phyloP scores from a whole-genome alignment of 2,888 invertebrate genomes.

The Thera britannica region DNA sequence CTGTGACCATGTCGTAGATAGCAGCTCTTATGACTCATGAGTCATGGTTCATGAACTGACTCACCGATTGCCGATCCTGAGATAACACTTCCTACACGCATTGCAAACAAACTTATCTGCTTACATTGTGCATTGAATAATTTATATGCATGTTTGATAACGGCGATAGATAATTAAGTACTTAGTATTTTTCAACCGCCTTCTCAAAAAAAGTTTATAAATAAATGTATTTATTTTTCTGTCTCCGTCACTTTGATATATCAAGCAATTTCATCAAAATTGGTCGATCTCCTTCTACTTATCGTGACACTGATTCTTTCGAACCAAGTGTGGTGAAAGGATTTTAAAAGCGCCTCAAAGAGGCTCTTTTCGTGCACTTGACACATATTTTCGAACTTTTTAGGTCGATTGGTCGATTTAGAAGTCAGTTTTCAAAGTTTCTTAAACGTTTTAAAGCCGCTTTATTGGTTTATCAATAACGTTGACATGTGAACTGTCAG shows the following conservation, averaged over 20 bases:
- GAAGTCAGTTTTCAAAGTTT: too few relatives aligned
- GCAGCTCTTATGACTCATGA: conserved; percentile 24
- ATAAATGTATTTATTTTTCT: neutral
- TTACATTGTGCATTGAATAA: conserved; percentile 36
- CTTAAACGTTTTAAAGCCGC: too few relatives aligned
- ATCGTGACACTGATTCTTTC: too few relatives aligned
- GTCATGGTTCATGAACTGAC: conserved; percentile 21
- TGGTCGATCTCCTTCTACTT: too few relatives aligned
- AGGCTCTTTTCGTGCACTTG: too few relatives aligned
- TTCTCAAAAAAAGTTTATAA: neutral
- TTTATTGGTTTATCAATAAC: neutral
- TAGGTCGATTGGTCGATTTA: too few relatives aligned
- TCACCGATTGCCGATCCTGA: conserved; percentile 27
- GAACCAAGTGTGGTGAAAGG: too few relatives aligned
- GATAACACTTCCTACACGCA: conserved; percentile 34
- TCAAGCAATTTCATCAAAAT: too few relatives aligned
- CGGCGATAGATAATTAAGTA: conserved; percentile 1
- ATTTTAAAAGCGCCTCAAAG: too few relatives aligned
- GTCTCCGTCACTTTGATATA: too few relatives aligned
- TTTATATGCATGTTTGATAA: conserved; percentile 31
- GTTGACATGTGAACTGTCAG: neutral
- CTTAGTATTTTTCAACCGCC: conserved; percentile 1
- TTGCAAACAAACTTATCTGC: conserved; percentile 33
- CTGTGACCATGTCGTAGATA: conserved; percentile 16
- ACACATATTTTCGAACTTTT: too few relatives aligned